phyloP scores from a whole-genome alignment of 2,888 invertebrate species.

The Elegia similella region DNA sequence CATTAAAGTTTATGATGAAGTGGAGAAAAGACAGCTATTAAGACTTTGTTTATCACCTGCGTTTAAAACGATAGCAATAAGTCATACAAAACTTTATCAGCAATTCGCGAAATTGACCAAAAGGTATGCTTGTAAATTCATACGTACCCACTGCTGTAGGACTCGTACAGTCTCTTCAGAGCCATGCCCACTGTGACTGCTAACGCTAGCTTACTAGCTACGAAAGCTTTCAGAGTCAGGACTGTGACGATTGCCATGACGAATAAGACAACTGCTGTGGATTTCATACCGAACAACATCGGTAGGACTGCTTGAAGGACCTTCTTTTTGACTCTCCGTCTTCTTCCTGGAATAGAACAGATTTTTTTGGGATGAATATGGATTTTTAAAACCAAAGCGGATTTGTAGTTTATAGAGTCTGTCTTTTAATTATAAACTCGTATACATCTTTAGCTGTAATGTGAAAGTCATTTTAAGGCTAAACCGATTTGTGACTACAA shows the following conservation, averaged over 20 bases:
- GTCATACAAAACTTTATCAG: not conserved
- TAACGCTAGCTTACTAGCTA: slow-evolving; percentile 86
- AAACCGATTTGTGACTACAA: too few species aligned
- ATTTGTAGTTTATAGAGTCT: too few species aligned
- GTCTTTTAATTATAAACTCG: too few species aligned
- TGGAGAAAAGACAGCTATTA: too few species aligned
- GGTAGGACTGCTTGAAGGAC: slow-evolving; percentile 84
- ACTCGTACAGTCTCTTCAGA: slow-evolving; percentile 83
- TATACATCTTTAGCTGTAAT: too few species aligned
- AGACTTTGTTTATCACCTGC: too few species aligned
- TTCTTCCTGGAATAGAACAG: slow-evolving; percentile 46
- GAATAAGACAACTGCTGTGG: slow-evolving; percentile 83
- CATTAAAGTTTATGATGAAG: too few species aligned
- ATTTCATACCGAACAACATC: slow-evolving; percentile 85
- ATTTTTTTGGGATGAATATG: too few species aligned
- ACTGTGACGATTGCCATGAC: slow-evolving; percentile 83
- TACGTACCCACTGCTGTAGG: slow-evolving; percentile 72
- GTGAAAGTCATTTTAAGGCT: too few species aligned
- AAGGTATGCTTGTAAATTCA: not conserved
- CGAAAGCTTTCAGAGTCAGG: slow-evolving; percentile 85
- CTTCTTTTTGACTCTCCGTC: slow-evolving; percentile 79
- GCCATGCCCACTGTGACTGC: slow-evolving; percentile 83
- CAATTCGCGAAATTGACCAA: not conserved
- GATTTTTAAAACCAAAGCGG: too few species aligned
- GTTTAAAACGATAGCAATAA: not conserved